Evolutionary conservation across 2,797 vertebrate species (phyloP).

Genomic region (Siniperca undulata): DNA sequence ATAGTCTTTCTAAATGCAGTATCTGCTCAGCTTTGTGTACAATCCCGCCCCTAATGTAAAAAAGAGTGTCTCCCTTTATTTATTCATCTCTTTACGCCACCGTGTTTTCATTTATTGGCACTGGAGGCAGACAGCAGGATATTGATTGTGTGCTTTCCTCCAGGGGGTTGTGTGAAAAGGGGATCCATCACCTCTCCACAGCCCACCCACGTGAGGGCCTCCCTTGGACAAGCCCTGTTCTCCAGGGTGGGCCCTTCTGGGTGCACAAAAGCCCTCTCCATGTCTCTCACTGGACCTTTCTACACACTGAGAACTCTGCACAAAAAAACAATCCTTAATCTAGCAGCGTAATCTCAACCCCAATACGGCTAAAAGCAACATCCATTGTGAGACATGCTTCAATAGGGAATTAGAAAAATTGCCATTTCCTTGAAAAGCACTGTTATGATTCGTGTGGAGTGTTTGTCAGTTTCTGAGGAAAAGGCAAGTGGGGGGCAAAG

Average conservation of each 20-base stretch:
- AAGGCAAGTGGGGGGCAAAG: slow-evolving; percentile 58
- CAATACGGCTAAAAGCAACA: slow-evolving; percentile 65
- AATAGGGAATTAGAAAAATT: slow-evolving; percentile 62
- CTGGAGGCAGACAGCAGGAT: slow-evolving; percentile 68
- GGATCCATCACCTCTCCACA: slow-evolving; percentile 64
- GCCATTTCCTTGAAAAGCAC: slow-evolving; percentile 66
- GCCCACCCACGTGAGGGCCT: slow-evolving; percentile 65
- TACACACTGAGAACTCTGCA: slow-evolving; percentile 28
- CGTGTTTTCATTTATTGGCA: slow-evolving; percentile 73
- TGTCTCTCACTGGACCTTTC: slow-evolving; percentile 46
- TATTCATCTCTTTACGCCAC: slow-evolving; percentile 72
- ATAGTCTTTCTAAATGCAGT: slow-evolving; percentile 60
- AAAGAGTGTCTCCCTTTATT: slow-evolving; percentile 63
- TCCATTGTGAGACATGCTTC: slow-evolving; percentile 41
- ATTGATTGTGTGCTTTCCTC: slow-evolving; percentile 77
- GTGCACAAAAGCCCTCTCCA: slow-evolving; percentile 57
- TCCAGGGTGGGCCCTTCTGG: slow-evolving; percentile 54
- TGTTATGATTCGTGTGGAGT: slow-evolving; percentile 51
- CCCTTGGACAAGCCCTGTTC: slow-evolving; percentile 34
- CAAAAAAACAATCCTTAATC: slow-evolving; percentile 65
- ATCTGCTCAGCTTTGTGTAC: slow-evolving; percentile 59
- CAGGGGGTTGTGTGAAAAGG: slow-evolving; percentile 52
- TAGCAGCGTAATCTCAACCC: slow-evolving; percentile 63
- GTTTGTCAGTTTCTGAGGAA: slow-evolving; percentile 65
- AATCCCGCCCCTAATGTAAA: slow-evolving; percentile 53